Evolutionary conservation across 2,797 vertebrate genomes (phyloP), one percentile per base, ranked within the genome.

Genomic region (Hippopotamyrus pictus): DNA sequence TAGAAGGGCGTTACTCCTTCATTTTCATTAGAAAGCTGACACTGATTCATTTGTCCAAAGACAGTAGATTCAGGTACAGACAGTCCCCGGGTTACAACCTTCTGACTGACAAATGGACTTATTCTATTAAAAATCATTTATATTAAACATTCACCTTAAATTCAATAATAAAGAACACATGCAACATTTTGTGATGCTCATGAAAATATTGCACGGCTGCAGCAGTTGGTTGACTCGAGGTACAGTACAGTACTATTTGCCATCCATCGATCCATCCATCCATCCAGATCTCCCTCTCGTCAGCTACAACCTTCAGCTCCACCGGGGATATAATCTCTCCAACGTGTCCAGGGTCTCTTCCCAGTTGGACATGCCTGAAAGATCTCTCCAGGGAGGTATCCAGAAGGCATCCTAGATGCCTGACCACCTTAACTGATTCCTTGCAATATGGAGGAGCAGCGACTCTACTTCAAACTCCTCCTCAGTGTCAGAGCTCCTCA

Each of bases 31-130:
- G 59, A 79, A 65, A 22, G 7, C 62, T 29, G 59, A 84, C 25
- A 37, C 65, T 86, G 82, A 88, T 25, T n/a, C 65, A 62, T 69
- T 53, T 88, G 57, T 50, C 73, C 33, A 88, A 86, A 76, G 29
- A 41, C 54, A 65, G 25, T 50, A 54, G 37, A 9, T 11, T 57
- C 65, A 73, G 29, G 12, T 73, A 37, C 65, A 33, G 12, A 33
- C 3, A 73, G 12, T 73, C 9, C 65, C 12, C 14, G 11, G n/a
- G 57, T 11, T 62, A 11, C 8, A 17, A 62, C 9, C 22, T 65
- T 25, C n/a, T 65, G 59, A 25, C 59, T 65, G 8, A 65, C 22
- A 25, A 65, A 65, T 65, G 22, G 22, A 65, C 8, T 11, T 65
- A 65, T 65, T 65, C 22, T 29, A 65, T 65, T 65, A 29, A 65